Base-by-base conservation (phyloP, 2,888 invertebrate genomes). In the Eristalis tenax region DNA sequence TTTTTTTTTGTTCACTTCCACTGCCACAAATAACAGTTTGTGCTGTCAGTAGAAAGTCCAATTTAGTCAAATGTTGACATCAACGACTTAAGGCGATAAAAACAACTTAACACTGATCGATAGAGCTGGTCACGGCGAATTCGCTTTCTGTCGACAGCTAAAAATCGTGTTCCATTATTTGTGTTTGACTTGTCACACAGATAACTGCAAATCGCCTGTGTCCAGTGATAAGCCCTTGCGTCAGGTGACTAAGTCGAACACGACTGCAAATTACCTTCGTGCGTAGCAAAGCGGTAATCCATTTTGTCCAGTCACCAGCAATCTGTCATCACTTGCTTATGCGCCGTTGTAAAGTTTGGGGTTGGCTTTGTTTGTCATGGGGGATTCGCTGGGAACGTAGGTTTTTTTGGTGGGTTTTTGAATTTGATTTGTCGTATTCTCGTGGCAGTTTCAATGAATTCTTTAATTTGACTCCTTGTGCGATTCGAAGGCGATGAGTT, bases 11-110 rank as follows among this genome's bases (percentile, higher is more conserved):
- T 18, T 8, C 18, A 38, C 38, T 38, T 13, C 13, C 26, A 26
- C 26, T 26, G 1, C 6, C 38, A n/a, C 18, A 18, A 50, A 50
- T 18, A 5, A 18, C 18, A 1, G 18, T 50, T 10, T 18, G 18
- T n/a, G n/a, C 50, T 50, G 50, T 50, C 50, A 50, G 18, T 18
- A 50, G 50, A 50, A 43, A 65, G 38, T 65, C 65, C 38, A 40
- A 65, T 11, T 22, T 22, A 10, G 65, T 13, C 65, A 65, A 22
- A 35, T 1, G 23, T 40, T 65, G 65, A 38, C 65, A 65, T 11
- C 38, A 5, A 13, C 22, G 65, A 38, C 65, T 65, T 65, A 65
- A 38, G 65, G 63, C 18, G 15, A 32, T 63, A 50, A 50, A 50
- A 50, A 6, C 50, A 32, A 50, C 50, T 50, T 50, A 50, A 50